phyloP scores from a whole-genome alignment of 2,888 invertebrate genomes.

The Apotomis betuletana region DNA sequence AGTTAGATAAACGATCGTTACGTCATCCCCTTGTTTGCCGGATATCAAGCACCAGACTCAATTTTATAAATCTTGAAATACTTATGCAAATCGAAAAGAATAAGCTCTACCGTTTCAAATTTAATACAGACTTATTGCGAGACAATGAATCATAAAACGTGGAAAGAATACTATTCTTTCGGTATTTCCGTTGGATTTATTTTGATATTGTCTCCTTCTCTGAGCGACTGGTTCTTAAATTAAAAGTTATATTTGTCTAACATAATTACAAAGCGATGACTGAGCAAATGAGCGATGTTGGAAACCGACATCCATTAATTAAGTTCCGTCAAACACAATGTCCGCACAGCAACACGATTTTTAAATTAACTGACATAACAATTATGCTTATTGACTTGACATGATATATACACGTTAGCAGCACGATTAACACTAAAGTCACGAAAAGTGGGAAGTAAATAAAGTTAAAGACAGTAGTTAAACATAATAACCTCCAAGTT shows the following conservation, averaged over 20 bases:
- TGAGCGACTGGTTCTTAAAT: slow-evolving; percentile 30
- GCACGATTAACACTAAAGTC: slow-evolving; percentile 9
- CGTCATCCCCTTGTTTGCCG: slow-evolving; percentile 49
- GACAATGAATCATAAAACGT: slow-evolving; percentile 34
- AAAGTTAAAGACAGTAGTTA: slow-evolving; percentile 26
- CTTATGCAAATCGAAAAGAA: slow-evolving; percentile 27
- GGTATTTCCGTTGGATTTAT: slow-evolving; percentile 33
- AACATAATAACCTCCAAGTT: slow-evolving; percentile 20
- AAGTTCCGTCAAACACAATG: slow-evolving; percentile 52
- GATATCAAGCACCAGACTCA: slow-evolving; percentile 52
- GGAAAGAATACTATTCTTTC: slow-evolving; percentile 25
- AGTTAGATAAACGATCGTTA: slow-evolving; percentile 53
- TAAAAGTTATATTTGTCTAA: slow-evolving; percentile 40
- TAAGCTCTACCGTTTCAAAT: slow-evolving; percentile 15
- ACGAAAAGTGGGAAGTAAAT: slow-evolving; percentile 24
- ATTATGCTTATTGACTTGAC: slow-evolving; percentile 41
- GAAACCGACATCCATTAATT: slow-evolving; percentile 60
- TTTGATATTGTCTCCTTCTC: slow-evolving; percentile 9
- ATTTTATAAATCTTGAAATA: slow-evolving; percentile 41
- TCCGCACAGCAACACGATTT: slow-evolving; percentile 49
- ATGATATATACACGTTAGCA: slow-evolving; percentile 1
- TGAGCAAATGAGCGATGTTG: slow-evolving; percentile 53
- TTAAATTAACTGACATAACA: slow-evolving; percentile 54
- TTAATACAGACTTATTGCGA: slow-evolving; percentile 16
- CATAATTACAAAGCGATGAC: slow-evolving; percentile 60